Evolutionary conservation across 2,888 invertebrate genomes (phyloP), one percentile per base, ranked within the genome.

Genomic region (Drosophila kambysellisi): DNA sequence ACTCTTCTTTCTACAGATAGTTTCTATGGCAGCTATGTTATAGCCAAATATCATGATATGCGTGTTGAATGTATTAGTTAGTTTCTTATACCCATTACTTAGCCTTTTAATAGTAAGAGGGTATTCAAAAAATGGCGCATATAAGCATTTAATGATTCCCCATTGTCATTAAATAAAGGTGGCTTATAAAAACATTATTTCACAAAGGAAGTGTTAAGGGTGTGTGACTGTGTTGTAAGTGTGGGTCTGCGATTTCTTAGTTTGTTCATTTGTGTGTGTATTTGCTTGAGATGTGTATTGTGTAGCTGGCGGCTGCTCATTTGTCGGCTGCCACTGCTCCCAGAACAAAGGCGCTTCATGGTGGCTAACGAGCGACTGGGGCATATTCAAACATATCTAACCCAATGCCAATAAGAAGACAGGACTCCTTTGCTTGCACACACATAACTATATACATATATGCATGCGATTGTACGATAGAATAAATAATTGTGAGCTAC

Each of bases 61-160:
- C 12, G 4, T 15, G 20, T 46, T 25, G 12, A 46, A 25, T 9
- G 41, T 39, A 12, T 15, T 7, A 25, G n/a, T 46, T 25, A n/a
- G 39, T 58, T 41, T 15, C 9, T 8, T n/a, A 70, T 50, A 54
- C 52, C 62, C 41, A 2, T 41, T 30, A 9, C 15, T 25, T 12
- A 11, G 15, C 4, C 11, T 7, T 12, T 30, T n/a, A 2, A 20
- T 41, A 15, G 12, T 15, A 51, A 11, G 52, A 75, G 75, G 62
- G 77, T 65, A 68, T 46, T 39, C 20, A 57, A 20, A 68, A 70
- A 81, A 74, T 73, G 79, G 77, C 70, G 83, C 83, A 85, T 83
- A 85, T 85, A 88, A 83, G 82, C 86, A 77, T 85, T 88, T 89
- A 89, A 89, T 83, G 87, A 84, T 89, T 89, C 87, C 89, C 89